Base-by-base conservation (phyloP, 2,797 vertebrate species). In the Spinus pinus region DNA sequence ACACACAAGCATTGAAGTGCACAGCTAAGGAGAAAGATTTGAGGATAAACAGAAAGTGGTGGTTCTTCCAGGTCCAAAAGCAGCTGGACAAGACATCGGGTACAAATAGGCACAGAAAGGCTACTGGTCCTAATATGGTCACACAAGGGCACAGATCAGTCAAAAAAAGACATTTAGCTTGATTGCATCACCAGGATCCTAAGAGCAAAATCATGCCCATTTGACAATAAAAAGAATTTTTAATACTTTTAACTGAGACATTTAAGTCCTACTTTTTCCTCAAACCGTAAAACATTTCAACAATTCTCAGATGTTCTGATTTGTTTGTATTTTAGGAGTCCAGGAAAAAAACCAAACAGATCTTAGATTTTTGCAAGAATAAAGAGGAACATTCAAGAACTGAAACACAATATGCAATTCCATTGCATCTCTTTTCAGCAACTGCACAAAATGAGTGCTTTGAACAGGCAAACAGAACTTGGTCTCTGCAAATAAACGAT, bases 131-230 rank as follows among this genome's bases (percentile, higher is more conserved):
- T 78, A 20, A 19, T 23, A 35, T 14, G 9, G 33, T 56, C 41
- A 70, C 23, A 73, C 25, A 57, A 77, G 16, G 16, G 20, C 47
- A 81, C 5, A 22, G 4, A 9, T 12, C 50, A 37, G 31, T 30
- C 0, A n/a, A n/a, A 58, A 71, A 54, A 28, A 2, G 0, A 3
- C 4, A 22, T 42, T 13, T 15, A 30, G 5, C 41, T 51, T 35
- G 37, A 22, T 50, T 4, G 0, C 54, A 41, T 33, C 20, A 25
- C 12, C 19, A 72, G 7, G 17, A 57, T 20, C 5, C 19, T 10
- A 47, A 31, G 31, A 89, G 60, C 42, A 73, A 88, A 85, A 39
- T 46, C 25, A 79, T 20, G 11, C 4, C 21, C 8, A 19, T 73
- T 58, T 87, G 35, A 67, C 5, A 60, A 7, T 7, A 67, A 46